Conservation (phyloP, 2,113 vertebrate genomes). For the Oncorhynchus kisutch region DNA sequence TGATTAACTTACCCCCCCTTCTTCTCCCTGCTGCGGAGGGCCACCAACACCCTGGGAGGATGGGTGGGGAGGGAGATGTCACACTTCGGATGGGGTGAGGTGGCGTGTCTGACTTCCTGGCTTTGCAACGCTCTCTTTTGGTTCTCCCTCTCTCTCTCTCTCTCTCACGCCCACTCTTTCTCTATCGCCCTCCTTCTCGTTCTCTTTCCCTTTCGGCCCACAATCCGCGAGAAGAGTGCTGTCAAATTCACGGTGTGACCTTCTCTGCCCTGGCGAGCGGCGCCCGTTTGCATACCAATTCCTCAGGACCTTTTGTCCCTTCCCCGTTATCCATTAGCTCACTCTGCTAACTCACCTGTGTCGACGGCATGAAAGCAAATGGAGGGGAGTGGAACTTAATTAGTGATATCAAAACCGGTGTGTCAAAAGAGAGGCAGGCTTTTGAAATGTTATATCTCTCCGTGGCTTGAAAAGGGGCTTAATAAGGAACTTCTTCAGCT, state of each 20-base stretch:
- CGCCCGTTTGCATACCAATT: slow-evolving; percentile 66
- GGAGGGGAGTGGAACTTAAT: slow-evolving; percentile 59
- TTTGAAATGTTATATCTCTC: slow-evolving; percentile 62
- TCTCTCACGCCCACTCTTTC: too few relatives aligned
- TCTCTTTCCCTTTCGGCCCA: not conserved
- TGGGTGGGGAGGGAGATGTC: slow-evolving; percentile 39
- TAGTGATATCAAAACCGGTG: slow-evolving; percentile 62
- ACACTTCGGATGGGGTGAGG: slow-evolving; percentile 48
- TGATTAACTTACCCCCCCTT: slow-evolving; percentile 76
- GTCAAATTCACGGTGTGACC: slow-evolving; percentile 70
- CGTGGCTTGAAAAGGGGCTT: slow-evolving; percentile 38
- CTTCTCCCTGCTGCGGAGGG: slow-evolving; percentile 48
- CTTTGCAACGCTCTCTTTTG: slow-evolving; percentile 55
- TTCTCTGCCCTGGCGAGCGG: slow-evolving; percentile 55
- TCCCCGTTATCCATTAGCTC: not conserved
- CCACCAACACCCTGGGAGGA: not conserved
- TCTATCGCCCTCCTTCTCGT: too few relatives aligned
- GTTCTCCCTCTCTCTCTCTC: slow-evolving; percentile 9
- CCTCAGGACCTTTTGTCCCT: not conserved
- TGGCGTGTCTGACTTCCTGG: slow-evolving; percentile 57
- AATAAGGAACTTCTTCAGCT: not conserved
- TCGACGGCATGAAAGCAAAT: slow-evolving; percentile 59
- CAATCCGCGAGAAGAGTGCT: slow-evolving; percentile 52
- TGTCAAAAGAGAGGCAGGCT: slow-evolving; percentile 55
- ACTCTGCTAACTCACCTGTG: slow-evolving; percentile 53